Evolutionary conservation across 2,888 invertebrate species (phyloP).

Genomic region (Cephus rjabovi): DNA sequence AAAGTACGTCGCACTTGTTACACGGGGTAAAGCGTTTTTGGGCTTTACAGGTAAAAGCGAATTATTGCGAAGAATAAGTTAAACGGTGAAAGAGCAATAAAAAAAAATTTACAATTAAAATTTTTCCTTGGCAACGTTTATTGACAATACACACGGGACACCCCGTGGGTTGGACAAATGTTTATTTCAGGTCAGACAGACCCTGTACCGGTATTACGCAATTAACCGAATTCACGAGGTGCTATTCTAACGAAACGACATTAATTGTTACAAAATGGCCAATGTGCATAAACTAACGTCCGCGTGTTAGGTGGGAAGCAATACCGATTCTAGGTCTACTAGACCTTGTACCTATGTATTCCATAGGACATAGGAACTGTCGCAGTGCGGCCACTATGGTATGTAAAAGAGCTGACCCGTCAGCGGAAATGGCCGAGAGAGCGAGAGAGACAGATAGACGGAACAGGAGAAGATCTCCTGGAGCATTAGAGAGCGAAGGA

Average conservation of each 20-base stretch:
- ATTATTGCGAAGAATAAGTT: not conserved
- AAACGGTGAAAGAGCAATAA: not conserved
- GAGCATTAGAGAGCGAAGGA: not conserved
- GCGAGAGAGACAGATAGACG: not conserved
- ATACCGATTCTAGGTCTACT: not conserved
- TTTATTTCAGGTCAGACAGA: not conserved
- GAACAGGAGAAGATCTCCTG: not conserved
- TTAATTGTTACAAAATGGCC: constrained; percentile 3
- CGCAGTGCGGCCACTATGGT: constrained; percentile 21
- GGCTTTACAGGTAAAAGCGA: not conserved
- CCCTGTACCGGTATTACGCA: not conserved
- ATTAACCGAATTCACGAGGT: not conserved
- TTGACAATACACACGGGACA: not conserved
- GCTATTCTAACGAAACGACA: not conserved
- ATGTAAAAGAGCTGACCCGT: constrained; percentile 24
- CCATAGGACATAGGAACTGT: constrained; percentile 12
- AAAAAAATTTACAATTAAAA: not conserved
- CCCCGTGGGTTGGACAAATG: not conserved
- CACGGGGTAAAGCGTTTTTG: not conserved
- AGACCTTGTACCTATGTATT: not conserved
- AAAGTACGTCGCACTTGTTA: not conserved
- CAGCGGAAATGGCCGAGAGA: constrained; percentile 17
- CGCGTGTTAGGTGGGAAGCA: not conserved
- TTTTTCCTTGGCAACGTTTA: not conserved
- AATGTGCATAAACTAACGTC: not conserved